phyloP scores from a whole-genome alignment of 2,888 invertebrate genomes.

The Incurvaria masculella region DNA sequence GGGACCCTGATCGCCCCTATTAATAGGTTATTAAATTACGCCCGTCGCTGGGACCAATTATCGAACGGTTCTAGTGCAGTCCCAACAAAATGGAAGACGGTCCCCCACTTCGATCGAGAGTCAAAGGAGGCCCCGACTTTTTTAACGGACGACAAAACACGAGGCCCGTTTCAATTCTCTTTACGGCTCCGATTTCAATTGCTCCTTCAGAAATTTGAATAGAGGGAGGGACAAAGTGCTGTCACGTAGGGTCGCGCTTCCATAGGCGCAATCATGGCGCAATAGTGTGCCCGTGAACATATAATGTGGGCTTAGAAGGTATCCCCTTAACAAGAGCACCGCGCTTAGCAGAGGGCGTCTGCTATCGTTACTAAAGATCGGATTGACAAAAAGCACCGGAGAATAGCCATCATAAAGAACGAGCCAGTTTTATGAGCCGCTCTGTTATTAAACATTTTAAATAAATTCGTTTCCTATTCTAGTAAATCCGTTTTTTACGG shows the following conservation, averaged over 20 bases:
- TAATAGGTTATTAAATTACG: slow-evolving; percentile 58
- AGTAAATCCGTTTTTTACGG: slow-evolving; percentile 33
- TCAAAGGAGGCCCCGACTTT: slow-evolving; percentile 53
- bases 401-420: slow-evolving; percentile 24
- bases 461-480: slow-evolving; percentile 37
- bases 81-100: slow-evolving; percentile 8
- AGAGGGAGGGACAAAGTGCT: slow-evolving; percentile 55
- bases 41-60: slow-evolving; percentile 44
- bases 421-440: slow-evolving; percentile 46
- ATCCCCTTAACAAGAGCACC: slow-evolving; percentile 53
- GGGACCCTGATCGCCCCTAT: slow-evolving; percentile 43
- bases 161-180: slow-evolving; percentile 54
- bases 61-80: background rate
- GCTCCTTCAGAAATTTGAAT: slow-evolving; percentile 57
- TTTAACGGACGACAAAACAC: slow-evolving; percentile 47
- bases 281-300: slow-evolving; percentile 21
- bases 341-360: slow-evolving; percentile 28
- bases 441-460: slow-evolving; percentile 52
- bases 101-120: slow-evolving; percentile 55
- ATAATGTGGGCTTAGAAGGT: slow-evolving; percentile 49
- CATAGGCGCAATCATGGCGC: background rate
- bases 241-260: slow-evolving; percentile 45
- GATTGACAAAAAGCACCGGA: slow-evolving; percentile 45
- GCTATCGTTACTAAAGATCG: slow-evolving; percentile 48
- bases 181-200: slow-evolving; percentile 58